Percentiles rank a stretch among this genome's conserved stretches.
Conservation (phyloP, 2,797 vertebrate species). For the Tokudaia muenninki region DNA sequence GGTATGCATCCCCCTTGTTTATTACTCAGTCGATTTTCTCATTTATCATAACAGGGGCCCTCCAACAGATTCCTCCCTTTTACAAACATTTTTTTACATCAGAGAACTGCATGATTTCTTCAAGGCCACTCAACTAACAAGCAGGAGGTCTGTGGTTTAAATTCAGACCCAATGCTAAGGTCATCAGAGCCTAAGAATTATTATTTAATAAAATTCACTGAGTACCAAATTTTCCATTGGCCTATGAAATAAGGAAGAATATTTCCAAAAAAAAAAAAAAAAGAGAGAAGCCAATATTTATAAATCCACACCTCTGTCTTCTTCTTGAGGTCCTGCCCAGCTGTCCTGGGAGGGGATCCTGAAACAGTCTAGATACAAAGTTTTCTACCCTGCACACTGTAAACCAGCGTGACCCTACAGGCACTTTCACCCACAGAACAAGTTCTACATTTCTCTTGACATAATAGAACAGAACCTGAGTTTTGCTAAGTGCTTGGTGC, state of each 20-base stretch:
- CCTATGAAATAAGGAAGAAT: conserved; percentile 27
- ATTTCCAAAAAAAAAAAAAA: not conserved
- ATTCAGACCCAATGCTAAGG: not conserved
- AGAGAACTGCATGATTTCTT: not conserved
- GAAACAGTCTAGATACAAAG: not conserved
- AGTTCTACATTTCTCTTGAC: not conserved
- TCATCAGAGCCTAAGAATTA: not conserved
- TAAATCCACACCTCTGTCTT: not conserved
- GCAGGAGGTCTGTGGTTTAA: not conserved
- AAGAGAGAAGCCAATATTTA: not conserved
- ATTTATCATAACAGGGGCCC: not conserved
- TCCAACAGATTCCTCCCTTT: not conserved
- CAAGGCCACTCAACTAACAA: not conserved
- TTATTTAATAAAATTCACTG: not conserved
- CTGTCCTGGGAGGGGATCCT: not conserved
- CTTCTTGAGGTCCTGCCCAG: not conserved
- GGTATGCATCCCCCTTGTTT: not conserved
- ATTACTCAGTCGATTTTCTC: not conserved
- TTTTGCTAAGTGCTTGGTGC: not conserved
- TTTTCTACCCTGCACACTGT: not conserved
- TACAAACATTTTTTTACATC: not conserved
- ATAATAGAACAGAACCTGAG: conserved; percentile 10
- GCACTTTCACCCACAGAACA: conserved; percentile 10
- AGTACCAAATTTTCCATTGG: not conserved
- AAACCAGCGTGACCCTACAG: not conserved